Base-by-base conservation (phyloP, 23 tunicate species). In the Corella eumyota region DNA sequence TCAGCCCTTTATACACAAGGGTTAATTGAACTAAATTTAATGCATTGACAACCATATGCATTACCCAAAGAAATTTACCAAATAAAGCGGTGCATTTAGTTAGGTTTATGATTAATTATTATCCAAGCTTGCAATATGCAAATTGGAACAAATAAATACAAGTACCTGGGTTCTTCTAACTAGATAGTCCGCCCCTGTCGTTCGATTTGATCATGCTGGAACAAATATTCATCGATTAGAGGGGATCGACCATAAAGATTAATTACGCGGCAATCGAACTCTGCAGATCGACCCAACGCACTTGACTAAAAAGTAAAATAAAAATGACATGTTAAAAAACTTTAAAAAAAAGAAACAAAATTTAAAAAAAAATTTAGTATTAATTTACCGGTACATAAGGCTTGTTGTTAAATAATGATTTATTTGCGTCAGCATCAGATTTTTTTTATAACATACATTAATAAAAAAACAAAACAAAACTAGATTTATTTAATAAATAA, bases 171-270 rank as follows among this genome's bases (percentile, higher is more conserved):
- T 72, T 50, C 78, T 48, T 34, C 61, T 32, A 17, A 72, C 66
- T 17, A 72, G 30, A 31, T 61, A 61, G 30, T 72, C 78, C 24
- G 13, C 23, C 29, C 78, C 78, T 2, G 78, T 46, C 5, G 19
- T 81, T 34, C 27, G 33, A 5, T 58, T 70, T 50, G 34, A 6
- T 46, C 38, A 34, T 65, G 40, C 21, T 60, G 66, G 47, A 55
- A 58, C 38, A 78, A 45, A 62, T 51, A 68, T 44, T 74, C 83
- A 32, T 50, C 34, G 32, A 83, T 66, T 2, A 83, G 36, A 25
- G 92, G 92, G 34, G 92, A 83, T 3, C 81, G 52, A 9, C 92
- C 92, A 40, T 74, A 62, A 21, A 83, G 25, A 33, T 83, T 83
- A 44, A 83, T 68, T 24, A 61, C 76, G 56, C 65, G 66, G 30